Evolutionary conservation across 1,140 invertebrate genomes (phyloP).

Genomic region (Papilio xuthus): DNA sequence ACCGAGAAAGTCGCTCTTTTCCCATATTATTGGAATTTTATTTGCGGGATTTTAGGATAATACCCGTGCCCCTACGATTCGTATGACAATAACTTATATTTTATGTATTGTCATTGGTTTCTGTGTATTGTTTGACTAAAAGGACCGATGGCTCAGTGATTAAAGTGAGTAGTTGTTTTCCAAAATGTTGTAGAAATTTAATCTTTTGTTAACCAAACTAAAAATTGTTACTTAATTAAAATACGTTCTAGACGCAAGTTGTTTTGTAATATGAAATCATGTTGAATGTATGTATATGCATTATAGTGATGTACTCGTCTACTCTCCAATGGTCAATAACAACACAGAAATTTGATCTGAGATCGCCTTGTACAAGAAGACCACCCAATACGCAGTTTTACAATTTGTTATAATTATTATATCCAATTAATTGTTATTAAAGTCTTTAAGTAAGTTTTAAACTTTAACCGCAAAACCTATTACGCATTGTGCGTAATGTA

Average conservation of each 20-base stretch:
- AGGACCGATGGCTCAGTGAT: constrained; percentile 8
- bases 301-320: neutral
- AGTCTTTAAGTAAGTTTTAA: neutral
- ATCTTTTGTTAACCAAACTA: too few species aligned
- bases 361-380: neutral
- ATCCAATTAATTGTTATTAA: neutral
- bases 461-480: neutral
- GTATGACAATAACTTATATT: constrained; percentile 49
- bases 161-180: neutral
- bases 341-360: neutral
- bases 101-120: constrained; percentile 37
- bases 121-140: constrained; percentile 43
- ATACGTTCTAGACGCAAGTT: neutral
- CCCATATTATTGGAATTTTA: constrained; percentile 78
- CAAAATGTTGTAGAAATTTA: neutral
- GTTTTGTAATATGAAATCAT: neutral
- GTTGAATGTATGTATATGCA: neutral
- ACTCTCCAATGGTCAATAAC: neutral
- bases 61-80: constrained; percentile 60
- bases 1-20: constrained; percentile 80
- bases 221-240: neutral
- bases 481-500: neutral
- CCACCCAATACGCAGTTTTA: neutral
- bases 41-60: constrained; percentile 75
- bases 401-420: neutral